Conservation (phyloP, 2,888 invertebrate species). For the Mesorhabditis belari region DNA sequence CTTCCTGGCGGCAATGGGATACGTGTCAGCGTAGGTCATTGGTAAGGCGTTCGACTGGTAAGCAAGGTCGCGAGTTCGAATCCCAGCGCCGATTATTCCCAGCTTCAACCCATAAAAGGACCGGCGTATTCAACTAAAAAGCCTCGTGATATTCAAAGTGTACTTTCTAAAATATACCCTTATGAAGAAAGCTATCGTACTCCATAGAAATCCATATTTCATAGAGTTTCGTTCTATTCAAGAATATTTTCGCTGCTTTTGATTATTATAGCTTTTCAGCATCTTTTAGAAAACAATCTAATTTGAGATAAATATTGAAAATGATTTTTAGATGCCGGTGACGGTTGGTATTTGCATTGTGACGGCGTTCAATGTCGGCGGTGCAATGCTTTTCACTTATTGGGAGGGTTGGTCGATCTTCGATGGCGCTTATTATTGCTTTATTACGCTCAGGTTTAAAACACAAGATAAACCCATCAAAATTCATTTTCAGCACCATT, state of each 20-base stretch:
- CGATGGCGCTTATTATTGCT: conserved; percentile 64
- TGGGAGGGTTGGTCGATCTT: conserved; percentile 89
- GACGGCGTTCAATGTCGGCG: conserved; percentile 71
- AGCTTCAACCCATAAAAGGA: too few relatives aligned
- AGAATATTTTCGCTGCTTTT: neutral
- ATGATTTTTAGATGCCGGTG: conserved; percentile 61
- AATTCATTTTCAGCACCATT: conserved; percentile 34
- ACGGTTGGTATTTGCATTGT: conserved; percentile 82
- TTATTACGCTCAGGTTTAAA: conserved; percentile 43
- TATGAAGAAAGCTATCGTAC: neutral
- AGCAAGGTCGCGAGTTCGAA: too few relatives aligned
- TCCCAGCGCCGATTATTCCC: too few relatives aligned
- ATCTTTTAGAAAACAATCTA: neutral
- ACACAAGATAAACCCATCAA: neutral
- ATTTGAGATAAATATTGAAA: neutral
- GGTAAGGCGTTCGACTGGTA: too few relatives aligned
- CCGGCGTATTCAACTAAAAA: too few relatives aligned
- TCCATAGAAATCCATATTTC: too few relatives aligned
- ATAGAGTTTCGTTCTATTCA: too few relatives aligned
- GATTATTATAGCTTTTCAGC: conserved; percentile 15
- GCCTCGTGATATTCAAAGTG: conserved; percentile 10
- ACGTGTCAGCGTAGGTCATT: too few relatives aligned
- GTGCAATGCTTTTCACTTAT: conserved; percentile 81
- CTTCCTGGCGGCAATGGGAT: too few relatives aligned
- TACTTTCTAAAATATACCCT: neutral